A percentile compares a stretch with the other conserved stretches of the same genome.
These are phyloP conservation scores for Epistrophe eligans DNA, from an alignment of 2,888 invertebrate genomes.

Conservation along the genomic window DNA sequence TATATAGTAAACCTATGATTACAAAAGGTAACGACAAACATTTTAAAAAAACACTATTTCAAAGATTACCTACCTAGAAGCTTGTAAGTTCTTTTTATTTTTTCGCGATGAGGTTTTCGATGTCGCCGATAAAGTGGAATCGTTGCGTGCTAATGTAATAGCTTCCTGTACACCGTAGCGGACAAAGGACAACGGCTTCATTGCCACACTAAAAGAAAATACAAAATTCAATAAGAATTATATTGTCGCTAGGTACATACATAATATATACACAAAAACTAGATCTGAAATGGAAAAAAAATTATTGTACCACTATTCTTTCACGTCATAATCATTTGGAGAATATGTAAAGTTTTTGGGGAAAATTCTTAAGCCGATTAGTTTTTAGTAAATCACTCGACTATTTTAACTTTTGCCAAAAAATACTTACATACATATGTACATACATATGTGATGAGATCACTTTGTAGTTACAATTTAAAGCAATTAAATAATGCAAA, in stretches of 20 bases:
- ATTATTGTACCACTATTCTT: too few species aligned
- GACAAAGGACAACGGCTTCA: slow-evolving; percentile 86
- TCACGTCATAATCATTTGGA: too few species aligned
- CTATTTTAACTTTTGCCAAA: too few species aligned
- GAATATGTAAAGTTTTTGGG: too few species aligned
- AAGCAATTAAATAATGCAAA: too few species aligned
- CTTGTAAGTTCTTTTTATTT: slow-evolving; percentile 84
- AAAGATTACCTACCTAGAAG: slow-evolving; percentile 82
- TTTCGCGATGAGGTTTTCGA: slow-evolving; percentile 84
- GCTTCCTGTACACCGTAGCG: slow-evolving; percentile 84
- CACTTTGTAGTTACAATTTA: too few species aligned
- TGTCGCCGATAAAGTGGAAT: slow-evolving; percentile 87
- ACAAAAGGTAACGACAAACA: slow-evolving; percentile 47
- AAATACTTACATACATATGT: too few species aligned
- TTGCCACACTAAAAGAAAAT: slow-evolving; percentile 85
- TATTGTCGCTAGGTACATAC: neutral
- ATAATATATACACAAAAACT: too few species aligned
- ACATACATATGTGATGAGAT: too few species aligned
- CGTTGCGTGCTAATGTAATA: slow-evolving; percentile 84
- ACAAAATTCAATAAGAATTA: slow-evolving; percentile 36
- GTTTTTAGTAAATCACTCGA: too few species aligned
- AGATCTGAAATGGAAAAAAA: too few species aligned
- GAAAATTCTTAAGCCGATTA: too few species aligned
- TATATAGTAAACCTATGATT: slow-evolving; percentile 92
- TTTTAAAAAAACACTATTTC: slow-evolving; percentile 46